Base-by-base conservation (phyloP, 2,113 vertebrate genomes). In the Myotis yumanensis region DNA sequence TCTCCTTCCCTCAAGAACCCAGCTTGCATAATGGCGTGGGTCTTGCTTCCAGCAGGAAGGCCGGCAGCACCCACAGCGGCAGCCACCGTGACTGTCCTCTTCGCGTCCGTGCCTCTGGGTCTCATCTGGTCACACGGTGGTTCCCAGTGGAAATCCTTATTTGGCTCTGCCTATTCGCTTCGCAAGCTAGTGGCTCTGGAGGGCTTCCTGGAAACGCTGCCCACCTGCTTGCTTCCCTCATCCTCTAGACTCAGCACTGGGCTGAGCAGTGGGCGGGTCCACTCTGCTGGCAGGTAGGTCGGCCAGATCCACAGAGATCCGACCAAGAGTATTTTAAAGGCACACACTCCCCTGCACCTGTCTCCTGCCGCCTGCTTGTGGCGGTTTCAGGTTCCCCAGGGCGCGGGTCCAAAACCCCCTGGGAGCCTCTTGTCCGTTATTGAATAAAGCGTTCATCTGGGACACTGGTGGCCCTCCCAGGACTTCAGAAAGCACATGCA, bases 321-420 rank as follows among this genome's bases (percentile, higher is more conserved):
- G 28, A 52, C 30, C 4, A 57, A 28, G 54, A 48, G 8, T 32
- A 8, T 66, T 72, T 93, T 37, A 81, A 43, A 80, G 85, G 69
- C 91, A 25, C 0, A 0, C 17, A 15, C 7, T 6, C 71, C 46
- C 43, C 80, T 20, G 22, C 80, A 71, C 32, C 83, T 93, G 69
- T 86, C 66, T 37, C 52, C 94, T 79, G 43, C 90, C 8, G 0
- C n/a, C 64, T 59, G 30, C 77, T 59, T 40, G 16, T 35, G 32
- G 52, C 16, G 43, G 68, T 88, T 66, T 96, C 30, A 51, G 59
- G 68, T 81, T 96, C 79, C 91, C 87, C 37, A 20, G 48, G 4
- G 8, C 0, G 2, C 51, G 2, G 18, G 5, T 62, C 81, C 85
- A 72, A 69, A 96, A 28, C 46, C 32, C 35, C 77, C 68, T 75